Percentiles rank a stretch among this genome's conserved stretches.
Conservation (phyloP, 2,113 vertebrate species). For the Motacilla tschutschensis region DNA sequence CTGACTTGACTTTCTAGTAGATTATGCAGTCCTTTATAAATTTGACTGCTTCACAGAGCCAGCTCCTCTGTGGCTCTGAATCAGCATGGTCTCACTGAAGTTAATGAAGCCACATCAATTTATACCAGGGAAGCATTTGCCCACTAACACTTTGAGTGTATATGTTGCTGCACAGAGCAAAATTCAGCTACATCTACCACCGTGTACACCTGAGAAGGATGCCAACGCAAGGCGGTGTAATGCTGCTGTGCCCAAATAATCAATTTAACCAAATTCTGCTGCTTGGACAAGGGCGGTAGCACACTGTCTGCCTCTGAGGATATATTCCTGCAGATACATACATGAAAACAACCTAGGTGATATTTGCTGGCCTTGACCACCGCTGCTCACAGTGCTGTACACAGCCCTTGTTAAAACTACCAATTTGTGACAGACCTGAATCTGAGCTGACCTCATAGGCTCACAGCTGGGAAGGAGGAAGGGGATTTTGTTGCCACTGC, state of each 20-base stretch:
- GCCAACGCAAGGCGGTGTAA: accelerated
- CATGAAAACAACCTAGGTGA: background rate
- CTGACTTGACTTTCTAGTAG: constrained; percentile 32
- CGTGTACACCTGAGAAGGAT: background rate
- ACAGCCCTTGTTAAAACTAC: background rate
- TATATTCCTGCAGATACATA: background rate
- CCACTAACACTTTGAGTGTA: background rate
- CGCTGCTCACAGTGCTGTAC: background rate
- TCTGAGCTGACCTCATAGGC: background rate
- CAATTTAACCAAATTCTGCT: background rate
- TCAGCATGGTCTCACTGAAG: constrained; percentile 40
- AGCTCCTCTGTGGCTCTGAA: constrained; percentile 27
- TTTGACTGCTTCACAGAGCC: constrained; percentile 25
- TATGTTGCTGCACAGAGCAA: background rate
- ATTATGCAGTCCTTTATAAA: constrained; percentile 52
- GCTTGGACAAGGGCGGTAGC: background rate
- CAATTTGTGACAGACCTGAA: background rate
- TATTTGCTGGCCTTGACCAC: background rate
- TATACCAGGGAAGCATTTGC: constrained; percentile 35
- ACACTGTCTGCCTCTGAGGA: background rate
- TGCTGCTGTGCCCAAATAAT: background rate
- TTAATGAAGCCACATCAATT: constrained; percentile 51
- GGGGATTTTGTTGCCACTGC: background rate
- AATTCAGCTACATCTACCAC: background rate
- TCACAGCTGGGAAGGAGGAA: background rate